These are phyloP conservation scores for Glareola pratincola DNA, from an alignment of 2,113 vertebrate genomes.

Conservation along the genomic window DNA sequence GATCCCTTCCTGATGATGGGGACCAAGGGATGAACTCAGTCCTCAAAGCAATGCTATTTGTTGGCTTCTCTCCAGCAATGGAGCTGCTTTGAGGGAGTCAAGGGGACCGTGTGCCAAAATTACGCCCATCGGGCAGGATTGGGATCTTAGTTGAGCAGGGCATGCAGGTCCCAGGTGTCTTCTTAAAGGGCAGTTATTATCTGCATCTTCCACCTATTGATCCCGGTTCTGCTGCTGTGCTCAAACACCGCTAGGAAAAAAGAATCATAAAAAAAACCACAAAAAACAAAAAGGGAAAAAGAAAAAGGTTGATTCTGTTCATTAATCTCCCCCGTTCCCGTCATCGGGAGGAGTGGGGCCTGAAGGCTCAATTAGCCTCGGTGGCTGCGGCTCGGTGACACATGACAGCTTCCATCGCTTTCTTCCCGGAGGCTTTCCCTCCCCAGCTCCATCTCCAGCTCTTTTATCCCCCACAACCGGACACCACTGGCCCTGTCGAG, in stretches of 20 bases:
- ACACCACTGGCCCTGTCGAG: accelerated
- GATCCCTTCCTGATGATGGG: not conserved
- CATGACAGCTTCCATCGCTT: not conserved
- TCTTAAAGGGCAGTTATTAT: not conserved
- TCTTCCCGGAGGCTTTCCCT: not conserved
- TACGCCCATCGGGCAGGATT: not conserved
- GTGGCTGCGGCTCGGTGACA: not conserved
- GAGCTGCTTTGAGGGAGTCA: not conserved
- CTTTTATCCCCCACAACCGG: not conserved
- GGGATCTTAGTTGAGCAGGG: not conserved
- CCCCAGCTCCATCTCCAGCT: not conserved
- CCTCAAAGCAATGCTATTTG: not conserved
- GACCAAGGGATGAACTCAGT: not conserved
- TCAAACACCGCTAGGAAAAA: not conserved
- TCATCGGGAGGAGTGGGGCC: not conserved
- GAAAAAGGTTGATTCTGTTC: not conserved
- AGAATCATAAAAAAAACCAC: not conserved
- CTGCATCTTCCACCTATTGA: not conserved
- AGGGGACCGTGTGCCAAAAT: not conserved
- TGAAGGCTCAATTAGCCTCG: slow-evolving; percentile 37
- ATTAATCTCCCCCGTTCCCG: not conserved
- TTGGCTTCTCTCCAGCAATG: not conserved
- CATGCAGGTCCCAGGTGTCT: not conserved
- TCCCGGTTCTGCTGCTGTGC: not conserved
- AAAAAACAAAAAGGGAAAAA: not conserved